These are phyloP conservation scores for Silurus meridionalis DNA, from an alignment of 2,113 vertebrate genomes.

Conservation along the genomic window DNA sequence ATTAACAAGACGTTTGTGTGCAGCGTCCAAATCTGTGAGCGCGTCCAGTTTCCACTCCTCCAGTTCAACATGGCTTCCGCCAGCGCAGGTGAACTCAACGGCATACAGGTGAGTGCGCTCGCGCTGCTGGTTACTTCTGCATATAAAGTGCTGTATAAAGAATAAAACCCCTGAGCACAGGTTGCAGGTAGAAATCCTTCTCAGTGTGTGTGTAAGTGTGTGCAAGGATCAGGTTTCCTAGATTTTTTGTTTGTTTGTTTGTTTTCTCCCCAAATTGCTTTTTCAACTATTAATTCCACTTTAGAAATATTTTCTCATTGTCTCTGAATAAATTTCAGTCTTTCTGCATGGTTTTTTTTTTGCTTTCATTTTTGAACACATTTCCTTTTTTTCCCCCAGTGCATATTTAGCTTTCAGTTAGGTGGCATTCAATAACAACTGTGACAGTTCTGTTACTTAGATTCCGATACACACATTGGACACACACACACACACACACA, in stretches of 20 bases:
- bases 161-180: not conserved
- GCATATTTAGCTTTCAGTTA: not conserved
- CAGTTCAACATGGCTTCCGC: constrained; percentile 58
- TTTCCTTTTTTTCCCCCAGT: too few relatives aligned
- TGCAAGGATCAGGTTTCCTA: not conserved
- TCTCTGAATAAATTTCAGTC: not conserved
- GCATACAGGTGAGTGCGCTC: constrained; percentile 51
- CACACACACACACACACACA: not conserved
- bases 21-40: constrained; percentile 17
- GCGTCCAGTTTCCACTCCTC: not conserved
- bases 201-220: constrained; percentile 1
- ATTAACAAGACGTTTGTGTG: constrained; percentile 21
- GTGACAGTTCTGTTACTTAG: too few relatives aligned
- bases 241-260: too few relatives aligned
- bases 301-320: not conserved
- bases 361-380: not conserved
- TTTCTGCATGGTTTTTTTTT: not conserved
- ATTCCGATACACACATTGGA: too few relatives aligned
- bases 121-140: not conserved
- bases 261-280: too few relatives aligned
- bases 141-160: not conserved
- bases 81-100: constrained; percentile 51
- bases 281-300: not conserved
- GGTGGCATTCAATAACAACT: not conserved
- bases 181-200: not conserved